Conservation (phyloP, 2,888 invertebrate genomes). For the Teinopalpus imperialis region DNA sequence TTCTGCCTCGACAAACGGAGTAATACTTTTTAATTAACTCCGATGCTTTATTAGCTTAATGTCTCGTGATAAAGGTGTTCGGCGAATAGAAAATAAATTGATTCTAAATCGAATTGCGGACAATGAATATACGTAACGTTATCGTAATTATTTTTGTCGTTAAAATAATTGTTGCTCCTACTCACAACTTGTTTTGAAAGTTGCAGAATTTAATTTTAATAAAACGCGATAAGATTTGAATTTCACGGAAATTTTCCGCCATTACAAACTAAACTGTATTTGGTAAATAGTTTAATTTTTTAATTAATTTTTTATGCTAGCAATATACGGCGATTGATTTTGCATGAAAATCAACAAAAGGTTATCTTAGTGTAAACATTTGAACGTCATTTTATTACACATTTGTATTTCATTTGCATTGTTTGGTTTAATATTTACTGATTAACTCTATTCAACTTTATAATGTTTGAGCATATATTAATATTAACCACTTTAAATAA, state of each 20-base stretch:
- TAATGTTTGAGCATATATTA: too few relatives aligned
- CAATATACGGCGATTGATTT: constrained; percentile 56
- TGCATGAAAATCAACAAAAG: constrained; percentile 43
- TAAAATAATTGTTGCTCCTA: constrained; percentile 51
- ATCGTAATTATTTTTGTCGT: constrained; percentile 51
- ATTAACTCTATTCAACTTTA: too few relatives aligned
- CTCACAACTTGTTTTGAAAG: constrained; percentile 39
- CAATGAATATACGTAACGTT: background rate
- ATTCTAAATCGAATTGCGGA: constrained; percentile 39
- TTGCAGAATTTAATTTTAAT: constrained; percentile 63
- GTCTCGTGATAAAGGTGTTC: constrained; percentile 63
- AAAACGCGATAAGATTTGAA: constrained; percentile 68
- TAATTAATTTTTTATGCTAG: constrained; percentile 68
- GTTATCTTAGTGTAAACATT: constrained; percentile 22
- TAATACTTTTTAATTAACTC: constrained; percentile 77
- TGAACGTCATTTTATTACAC: constrained; percentile 10
- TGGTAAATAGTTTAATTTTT: constrained; percentile 78
- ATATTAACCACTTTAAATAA: too few relatives aligned
- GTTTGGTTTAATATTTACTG: constrained; percentile 13
- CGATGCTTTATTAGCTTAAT: constrained; percentile 81
- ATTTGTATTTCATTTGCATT: constrained; percentile 2
- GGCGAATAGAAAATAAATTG: constrained; percentile 34
- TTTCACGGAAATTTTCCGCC: constrained; percentile 75
- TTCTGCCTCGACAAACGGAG: constrained; percentile 42
- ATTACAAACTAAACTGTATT: constrained; percentile 76